phyloP scores from a whole-genome alignment of 2,113 vertebrate species.

The Pelusios castaneus region DNA sequence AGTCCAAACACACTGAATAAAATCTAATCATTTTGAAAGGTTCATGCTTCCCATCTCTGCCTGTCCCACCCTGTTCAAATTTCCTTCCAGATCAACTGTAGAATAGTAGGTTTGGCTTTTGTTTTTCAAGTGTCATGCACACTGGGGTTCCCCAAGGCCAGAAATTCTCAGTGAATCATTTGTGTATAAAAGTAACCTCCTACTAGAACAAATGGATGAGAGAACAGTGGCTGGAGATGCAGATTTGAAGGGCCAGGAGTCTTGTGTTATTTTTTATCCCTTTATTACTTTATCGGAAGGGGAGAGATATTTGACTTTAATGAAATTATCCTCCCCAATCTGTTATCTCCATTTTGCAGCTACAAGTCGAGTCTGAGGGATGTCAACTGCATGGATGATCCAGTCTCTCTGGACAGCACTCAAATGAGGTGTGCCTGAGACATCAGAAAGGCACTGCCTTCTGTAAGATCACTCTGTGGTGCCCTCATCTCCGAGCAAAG shows the following conservation, averaged over 20 bases:
- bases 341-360: neutral
- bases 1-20: neutral
- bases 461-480: neutral
- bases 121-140: neutral
- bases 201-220: neutral
- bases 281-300: neutral
- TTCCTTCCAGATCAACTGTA: neutral
- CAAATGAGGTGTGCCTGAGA: neutral
- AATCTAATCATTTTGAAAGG: neutral
- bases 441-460: neutral
- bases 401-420: neutral
- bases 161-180: neutral
- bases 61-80: neutral
- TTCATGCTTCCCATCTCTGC: neutral
- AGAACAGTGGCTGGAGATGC: neutral
- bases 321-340: neutral
- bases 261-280: neutral
- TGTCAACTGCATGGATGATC: neutral
- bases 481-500: neutral
- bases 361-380: neutral
- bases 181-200: neutral
- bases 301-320: neutral
- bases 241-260: accelerated
- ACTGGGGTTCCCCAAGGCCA: neutral
- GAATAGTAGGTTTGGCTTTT: neutral